Evolutionary conservation across 2,797 vertebrate genomes (phyloP).

Genomic region (Yasuhikotakia modesta): DNA sequence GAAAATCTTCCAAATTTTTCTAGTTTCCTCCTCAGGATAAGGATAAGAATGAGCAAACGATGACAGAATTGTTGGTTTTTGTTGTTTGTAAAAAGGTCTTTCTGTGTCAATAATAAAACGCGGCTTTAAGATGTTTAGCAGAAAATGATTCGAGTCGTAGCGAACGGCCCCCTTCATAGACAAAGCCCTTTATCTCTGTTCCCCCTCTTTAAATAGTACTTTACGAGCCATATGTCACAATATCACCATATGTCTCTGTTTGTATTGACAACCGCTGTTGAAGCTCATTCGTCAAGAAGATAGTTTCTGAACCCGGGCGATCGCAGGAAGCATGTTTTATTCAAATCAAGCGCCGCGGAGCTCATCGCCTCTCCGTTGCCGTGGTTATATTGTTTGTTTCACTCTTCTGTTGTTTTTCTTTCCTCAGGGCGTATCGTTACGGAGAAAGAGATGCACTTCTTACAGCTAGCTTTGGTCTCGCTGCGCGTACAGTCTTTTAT

Average conservation of each 20-base stretch:
- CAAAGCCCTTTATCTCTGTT: not conserved
- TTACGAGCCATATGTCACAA: constrained; percentile 38
- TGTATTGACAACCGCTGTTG: constrained; percentile 38
- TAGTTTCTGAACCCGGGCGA: constrained; percentile 19
- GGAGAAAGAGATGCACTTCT: constrained; percentile 47
- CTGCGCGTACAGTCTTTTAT: constrained; percentile 21
- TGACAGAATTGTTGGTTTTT: not conserved
- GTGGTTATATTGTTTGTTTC: constrained; percentile 50
- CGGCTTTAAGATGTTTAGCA: too few relatives aligned
- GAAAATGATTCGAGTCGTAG: not conserved
- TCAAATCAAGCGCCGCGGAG: constrained; percentile 34
- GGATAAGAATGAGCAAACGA: not conserved
- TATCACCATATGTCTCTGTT: constrained; percentile 48
- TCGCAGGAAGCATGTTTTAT: constrained; percentile 33
- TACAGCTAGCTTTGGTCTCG: constrained; percentile 44
- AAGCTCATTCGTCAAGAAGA: constrained; percentile 29
- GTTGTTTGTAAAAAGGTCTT: not conserved
- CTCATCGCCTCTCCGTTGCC: constrained; percentile 32
- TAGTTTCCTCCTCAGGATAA: too few relatives aligned
- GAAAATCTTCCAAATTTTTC: not conserved
- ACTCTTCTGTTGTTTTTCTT: constrained; percentile 48
- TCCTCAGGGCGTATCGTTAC: constrained; percentile 47
- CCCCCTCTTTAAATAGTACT: constrained; percentile 19
- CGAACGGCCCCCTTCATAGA: constrained; percentile 3
- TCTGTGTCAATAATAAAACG: not conserved